Evolutionary conservation across 2,888 invertebrate species (phyloP).

Genomic region (Philonicus albiceps): DNA sequence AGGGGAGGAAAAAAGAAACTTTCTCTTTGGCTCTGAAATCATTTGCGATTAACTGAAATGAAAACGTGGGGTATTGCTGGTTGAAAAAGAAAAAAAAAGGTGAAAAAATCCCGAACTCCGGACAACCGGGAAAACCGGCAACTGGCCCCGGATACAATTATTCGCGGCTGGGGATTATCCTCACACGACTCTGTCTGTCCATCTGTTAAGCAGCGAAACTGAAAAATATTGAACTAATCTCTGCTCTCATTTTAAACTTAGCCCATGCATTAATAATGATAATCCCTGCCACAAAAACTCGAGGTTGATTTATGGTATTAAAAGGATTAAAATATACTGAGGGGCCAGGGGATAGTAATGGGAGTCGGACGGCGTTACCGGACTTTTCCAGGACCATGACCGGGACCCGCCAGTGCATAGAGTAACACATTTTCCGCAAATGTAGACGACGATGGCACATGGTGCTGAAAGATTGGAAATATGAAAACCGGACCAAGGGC

Average conservation of each 20-base stretch:
- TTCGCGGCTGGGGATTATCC: not conserved
- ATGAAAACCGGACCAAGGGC: not conserved
- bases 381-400: not conserved
- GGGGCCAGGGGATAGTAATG: not conserved
- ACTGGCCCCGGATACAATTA: not conserved
- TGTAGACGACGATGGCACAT: constrained; percentile 30
- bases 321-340: constrained; percentile 44
- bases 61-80: not conserved
- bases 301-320: constrained; percentile 43
- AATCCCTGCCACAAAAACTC: constrained; percentile 41
- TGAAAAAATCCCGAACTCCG: not conserved
- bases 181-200: not conserved
- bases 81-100: too few species aligned
- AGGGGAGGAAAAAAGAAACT: not conserved
- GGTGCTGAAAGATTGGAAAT: constrained; percentile 42
- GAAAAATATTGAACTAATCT: constrained; percentile 34
- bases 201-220: constrained; percentile 15
- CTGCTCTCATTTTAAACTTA: constrained; percentile 16
- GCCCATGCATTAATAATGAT: constrained; percentile 44
- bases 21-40: not conserved
- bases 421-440: constrained; percentile 24
- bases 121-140: not conserved
- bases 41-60: not conserved
- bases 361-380: not conserved
- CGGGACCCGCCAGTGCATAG: not conserved